Evolutionary conservation across 2,113 vertebrate species (phyloP), one percentile per base, ranked within the genome.

Genomic region (Spilogale gracilis): DNA sequence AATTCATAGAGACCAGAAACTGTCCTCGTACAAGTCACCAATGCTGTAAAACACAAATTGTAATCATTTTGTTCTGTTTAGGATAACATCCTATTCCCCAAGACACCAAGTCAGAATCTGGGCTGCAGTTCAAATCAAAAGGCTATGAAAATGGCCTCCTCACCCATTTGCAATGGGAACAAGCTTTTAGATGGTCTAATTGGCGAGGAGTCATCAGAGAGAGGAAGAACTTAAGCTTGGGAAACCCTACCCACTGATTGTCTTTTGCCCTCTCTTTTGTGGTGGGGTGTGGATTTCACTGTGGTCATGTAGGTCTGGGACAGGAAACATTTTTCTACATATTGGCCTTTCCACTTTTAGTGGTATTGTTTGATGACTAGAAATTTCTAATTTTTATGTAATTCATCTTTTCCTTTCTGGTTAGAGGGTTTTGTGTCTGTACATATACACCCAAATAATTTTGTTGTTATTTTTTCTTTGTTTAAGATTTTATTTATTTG

Each of bases 261-360:
- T 48, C 65, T 85, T 96, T 97, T 94, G 58, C 94, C 48, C 45
- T 94, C n/a, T 54, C 91, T 21, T 76, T 3, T 71, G 52, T 54
- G 21, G 9, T 5, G 0, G n/a, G 2, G 21, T 32, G 16, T 9
- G 16, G 61, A n/a, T 63, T 74, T 54, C 0, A 71, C 54, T 25
- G 52, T 73, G 65, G 69, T 30, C 79, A 11, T 30, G 43, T 61
- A 65, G 52, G 65, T 56, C 61, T 32, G 14, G 56, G 78, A 71
- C 71, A 97, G 86, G 88, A 95, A 95, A 97, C 80, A 48, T 25
- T 80, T 95, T 63, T 83, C 94, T 97, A 52, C 96, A 79, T 0
- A 6, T 56, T 93, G 92, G 74, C 74, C 32, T 67, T 81, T 91
- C 23, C 60, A 54, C 61, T 50, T 18, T 30, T 69, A 50, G 14